Evolutionary conservation across 2,113 vertebrate species (phyloP).

Genomic region (Nyctibius bracteatus): DNA sequence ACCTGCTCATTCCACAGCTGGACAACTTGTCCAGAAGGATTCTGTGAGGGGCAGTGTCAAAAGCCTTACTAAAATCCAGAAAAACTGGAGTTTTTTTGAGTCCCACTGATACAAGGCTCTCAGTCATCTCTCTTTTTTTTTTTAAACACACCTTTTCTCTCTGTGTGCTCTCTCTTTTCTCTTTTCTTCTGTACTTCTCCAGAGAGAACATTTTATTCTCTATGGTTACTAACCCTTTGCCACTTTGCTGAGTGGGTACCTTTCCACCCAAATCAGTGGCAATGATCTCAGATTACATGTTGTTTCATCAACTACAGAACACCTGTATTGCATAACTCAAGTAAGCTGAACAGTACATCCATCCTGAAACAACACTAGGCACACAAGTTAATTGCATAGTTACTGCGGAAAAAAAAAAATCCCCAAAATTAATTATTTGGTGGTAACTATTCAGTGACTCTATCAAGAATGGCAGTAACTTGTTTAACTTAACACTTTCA

Average conservation of each 20-base stretch:
- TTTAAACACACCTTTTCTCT: background rate
- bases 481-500: background rate
- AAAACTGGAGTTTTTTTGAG: background rate
- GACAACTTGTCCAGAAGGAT: background rate
- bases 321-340: constrained; percentile 19
- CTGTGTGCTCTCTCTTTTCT: background rate
- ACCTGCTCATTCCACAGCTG: background rate
- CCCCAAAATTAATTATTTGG: background rate
- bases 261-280: background rate
- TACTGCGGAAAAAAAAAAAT: background rate
- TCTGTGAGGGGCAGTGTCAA: background rate
- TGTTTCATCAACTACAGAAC: constrained; percentile 17
- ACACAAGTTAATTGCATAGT: constrained; percentile 26
- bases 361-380: constrained; percentile 7
- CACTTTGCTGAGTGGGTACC: background rate
- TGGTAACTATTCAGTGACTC: background rate
- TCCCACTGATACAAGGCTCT: background rate
- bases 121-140: background rate
- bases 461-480: background rate
- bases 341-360: background rate
- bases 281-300: constrained; percentile 13
- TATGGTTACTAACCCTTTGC: background rate
- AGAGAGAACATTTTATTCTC: background rate
- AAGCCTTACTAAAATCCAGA: background rate
- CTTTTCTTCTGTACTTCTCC: background rate